Base-by-base conservation (phyloP, 2,113 vertebrate species). In the Meriones unguiculatus region DNA sequence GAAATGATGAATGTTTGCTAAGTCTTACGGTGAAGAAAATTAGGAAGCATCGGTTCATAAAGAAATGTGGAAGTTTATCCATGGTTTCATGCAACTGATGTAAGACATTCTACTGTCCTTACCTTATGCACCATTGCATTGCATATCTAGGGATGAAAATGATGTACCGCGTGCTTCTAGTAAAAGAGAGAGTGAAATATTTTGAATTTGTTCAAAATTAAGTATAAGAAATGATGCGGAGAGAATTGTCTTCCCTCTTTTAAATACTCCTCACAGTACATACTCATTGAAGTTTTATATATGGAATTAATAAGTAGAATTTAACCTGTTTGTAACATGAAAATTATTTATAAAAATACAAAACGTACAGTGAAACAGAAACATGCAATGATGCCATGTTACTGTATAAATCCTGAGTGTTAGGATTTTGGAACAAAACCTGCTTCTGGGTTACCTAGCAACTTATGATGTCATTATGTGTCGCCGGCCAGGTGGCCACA, bases 41-140 rank as follows among this genome's bases (percentile, higher is more conserved):
- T 15, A 10, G 17, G 38, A 50, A 72, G 13, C 84, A 28, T 92
- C 22, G 38, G 4, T 41, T 52, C 24, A 35, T 80, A 50, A 4
- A 73, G 11, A 38, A 12, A 85, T 64, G 13, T 8, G 32, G 64
- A 86, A 30, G 5, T 30, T 17, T 4, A 46, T 30, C 3, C 17
- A 13, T 85, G 41, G 1, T 2, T 64, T 41, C 0, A 38, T 46
- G 2, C 2, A 30, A 38, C 10, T 12, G 11, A 30, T 6, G 2
- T 3, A 32, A 22, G 3, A 17, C 12, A 32, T 50, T 35, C 11
- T n/a, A 30, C 28, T 65, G 0, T n/a, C 17, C 38, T 72, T 3
- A 20, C 17, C 38, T 72, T 3, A 20, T 67, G 4, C 25, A 77
- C 0, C 9, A 17, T 4, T 64, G 32, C 46, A 46, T 46, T 46